phyloP scores from a whole-genome alignment of 2,113 vertebrate genomes.

The Syngnathus typhle region DNA sequence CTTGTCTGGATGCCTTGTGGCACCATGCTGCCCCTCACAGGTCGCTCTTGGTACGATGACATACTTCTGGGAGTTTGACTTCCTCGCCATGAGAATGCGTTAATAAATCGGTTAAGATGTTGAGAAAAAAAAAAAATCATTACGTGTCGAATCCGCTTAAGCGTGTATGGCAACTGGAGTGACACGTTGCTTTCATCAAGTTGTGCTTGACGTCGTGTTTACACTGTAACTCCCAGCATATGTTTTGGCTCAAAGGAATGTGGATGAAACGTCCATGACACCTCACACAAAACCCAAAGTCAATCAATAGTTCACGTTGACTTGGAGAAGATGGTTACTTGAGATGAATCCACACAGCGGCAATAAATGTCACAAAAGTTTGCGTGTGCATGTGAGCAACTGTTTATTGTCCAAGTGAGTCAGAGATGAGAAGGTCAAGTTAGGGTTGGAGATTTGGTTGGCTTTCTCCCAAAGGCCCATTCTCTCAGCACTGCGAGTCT shows the following conservation, averaged over 20 bases:
- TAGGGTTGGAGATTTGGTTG: slow-evolving; percentile 31
- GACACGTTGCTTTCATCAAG: not conserved
- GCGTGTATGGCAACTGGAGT: not conserved
- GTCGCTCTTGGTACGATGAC: not conserved
- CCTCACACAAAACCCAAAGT: not conserved
- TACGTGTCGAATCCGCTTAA: not conserved
- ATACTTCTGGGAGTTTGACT: not conserved
- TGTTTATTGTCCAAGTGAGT: slow-evolving; percentile 37
- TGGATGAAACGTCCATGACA: not conserved
- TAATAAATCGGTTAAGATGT: not conserved
- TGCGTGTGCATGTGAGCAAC: slow-evolving; percentile 18
- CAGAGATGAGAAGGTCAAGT: slow-evolving; percentile 60
- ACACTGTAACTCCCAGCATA: not conserved
- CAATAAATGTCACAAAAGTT: slow-evolving; percentile 4
- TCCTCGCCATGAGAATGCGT: not conserved
- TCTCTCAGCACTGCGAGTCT: slow-evolving; percentile 50
- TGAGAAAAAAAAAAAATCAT: not conserved
- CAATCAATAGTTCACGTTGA: slow-evolving; percentile 8
- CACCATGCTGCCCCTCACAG: not conserved
- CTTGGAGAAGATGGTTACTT: slow-evolving; percentile 1
- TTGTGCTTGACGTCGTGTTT: not conserved
- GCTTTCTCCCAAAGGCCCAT: slow-evolving; percentile 47
- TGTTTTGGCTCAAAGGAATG: not conserved
- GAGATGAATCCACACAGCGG: slow-evolving; percentile 13
- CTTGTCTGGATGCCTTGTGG: not conserved